Percentiles rank a stretch among this genome's conserved stretches.
Conservation (phyloP, 2,113 vertebrate genomes). For the Trachemys scripta region DNA sequence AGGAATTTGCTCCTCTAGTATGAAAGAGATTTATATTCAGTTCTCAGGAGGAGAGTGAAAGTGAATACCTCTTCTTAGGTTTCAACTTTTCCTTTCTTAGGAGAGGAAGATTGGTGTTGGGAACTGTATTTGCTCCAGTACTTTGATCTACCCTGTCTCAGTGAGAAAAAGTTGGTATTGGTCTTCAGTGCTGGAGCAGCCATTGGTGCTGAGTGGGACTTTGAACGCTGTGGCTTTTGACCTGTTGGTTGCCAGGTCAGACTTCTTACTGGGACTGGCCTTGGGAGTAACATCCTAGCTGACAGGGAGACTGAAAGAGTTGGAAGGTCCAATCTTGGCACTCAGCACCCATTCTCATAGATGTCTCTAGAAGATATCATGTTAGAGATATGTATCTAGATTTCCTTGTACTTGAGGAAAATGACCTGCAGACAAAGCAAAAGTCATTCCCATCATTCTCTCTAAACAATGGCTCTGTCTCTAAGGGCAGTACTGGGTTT, state of each 20-base stretch:
- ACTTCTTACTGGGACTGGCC: neutral
- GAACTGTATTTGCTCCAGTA: accelerated
- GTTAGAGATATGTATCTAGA: neutral
- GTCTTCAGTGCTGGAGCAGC: too few species aligned
- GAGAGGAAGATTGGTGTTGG: neutral
- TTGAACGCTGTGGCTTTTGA: too few species aligned
- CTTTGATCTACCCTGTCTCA: too few species aligned
- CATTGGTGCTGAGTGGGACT: too few species aligned
- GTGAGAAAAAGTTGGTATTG: too few species aligned
- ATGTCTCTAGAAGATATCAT: neutral
- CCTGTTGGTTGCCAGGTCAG: too few species aligned
- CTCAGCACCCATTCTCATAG: neutral
- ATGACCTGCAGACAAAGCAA: neutral
- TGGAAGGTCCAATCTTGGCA: neutral
- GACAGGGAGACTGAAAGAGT: neutral
- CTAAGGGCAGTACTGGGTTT: neutral
- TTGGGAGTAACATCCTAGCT: neutral
- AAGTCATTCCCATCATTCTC: neutral
- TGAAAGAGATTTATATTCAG: neutral
- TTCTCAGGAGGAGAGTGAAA: neutral
- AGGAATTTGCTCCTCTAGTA: neutral
- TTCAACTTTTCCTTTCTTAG: neutral
- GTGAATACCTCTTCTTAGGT: neutral
- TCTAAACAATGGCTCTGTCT: neutral
- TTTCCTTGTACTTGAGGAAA: slow-evolving; percentile 16